Base-by-base conservation (phyloP, 2,888 invertebrate genomes). In the Rotaria socialis region DNA sequence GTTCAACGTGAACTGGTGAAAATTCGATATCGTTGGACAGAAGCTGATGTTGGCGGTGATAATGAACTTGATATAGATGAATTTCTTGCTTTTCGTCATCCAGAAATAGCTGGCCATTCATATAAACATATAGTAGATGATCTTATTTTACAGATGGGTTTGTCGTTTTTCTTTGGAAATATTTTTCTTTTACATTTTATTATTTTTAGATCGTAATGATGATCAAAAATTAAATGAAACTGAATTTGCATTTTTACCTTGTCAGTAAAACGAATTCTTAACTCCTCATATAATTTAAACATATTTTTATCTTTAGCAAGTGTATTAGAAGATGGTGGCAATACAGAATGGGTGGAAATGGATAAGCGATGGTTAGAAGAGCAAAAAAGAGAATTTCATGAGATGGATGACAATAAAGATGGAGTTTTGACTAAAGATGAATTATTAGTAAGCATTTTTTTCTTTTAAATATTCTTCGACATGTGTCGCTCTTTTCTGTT, bases 161-260 rank as follows among this genome's bases (percentile, higher is more conserved):
- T 11, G 47, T 80, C 16, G 19, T 10, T 80, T 24, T 24, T 24
- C 47, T 80, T 47, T 47, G 27, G 24, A 35, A 6, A 35, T 16
- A 19, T 35, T 1, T 27, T 1, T 19, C 10, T 67, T 80, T 43
- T 24, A 27, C 47, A 43, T 47, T 47, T 22, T n/a, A 11, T 11
- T 24, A 19, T 47, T n/a, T 43, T 41, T 80, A 80, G 80, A 80
- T 80, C 43, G 47, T 4, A 47, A 80, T 80, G 14, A 80, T 3
- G 47, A 80, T 80, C 47, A 47, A n/a, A 43, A 80, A 80, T n/a
- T 80, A 2, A n/a, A 80, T 14, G 47, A 47, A 47, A 47, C 43
- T 24, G 80, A 80, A 80, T 80, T 80, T 47, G 80, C 80, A 80
- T 80, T 80, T 80, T 80, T 80, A 80, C 80, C 80, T 80, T 43